These are phyloP conservation scores for Chymomyza fuscimana DNA, from an alignment of 2,888 invertebrate genomes.

Conservation along the genomic window DNA sequence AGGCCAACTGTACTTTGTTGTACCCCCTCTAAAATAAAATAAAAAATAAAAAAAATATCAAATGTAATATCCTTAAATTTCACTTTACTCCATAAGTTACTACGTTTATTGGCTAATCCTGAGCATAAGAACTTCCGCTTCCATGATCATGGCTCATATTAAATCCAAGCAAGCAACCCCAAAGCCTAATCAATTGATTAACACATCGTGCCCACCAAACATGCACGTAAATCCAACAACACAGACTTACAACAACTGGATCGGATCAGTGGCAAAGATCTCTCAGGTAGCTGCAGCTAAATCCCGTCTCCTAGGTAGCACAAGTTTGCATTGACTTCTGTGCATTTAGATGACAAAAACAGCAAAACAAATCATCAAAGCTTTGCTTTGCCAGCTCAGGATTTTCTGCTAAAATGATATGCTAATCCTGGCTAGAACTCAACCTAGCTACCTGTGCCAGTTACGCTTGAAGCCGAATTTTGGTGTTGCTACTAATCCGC, in stretches of 20 bases:
- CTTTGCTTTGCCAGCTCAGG: conserved; percentile 40
- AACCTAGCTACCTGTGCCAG: conserved; percentile 19
- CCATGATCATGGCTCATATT: neutral
- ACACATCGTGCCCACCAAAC: conserved; percentile 5
- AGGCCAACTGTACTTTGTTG: no score
- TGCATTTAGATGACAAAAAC: conserved; percentile 10
- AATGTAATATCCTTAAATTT: no score
- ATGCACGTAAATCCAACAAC: conserved; percentile 9
- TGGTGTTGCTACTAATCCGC: conserved; percentile 27
- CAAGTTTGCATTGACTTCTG: conserved; percentile 51
- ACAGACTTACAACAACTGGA: neutral
- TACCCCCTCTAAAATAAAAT: no score
- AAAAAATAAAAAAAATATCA: no score
- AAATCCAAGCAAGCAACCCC: neutral
- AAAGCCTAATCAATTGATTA: conserved; percentile 22
- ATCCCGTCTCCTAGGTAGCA: conserved; percentile 21
- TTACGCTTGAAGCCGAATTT: conserved; percentile 51
- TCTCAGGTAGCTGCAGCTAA: conserved; percentile 18
- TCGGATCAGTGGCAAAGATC: neutral
- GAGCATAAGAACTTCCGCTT: neutral
- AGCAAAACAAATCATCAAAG: conserved; percentile 12
- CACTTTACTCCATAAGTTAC: no score
- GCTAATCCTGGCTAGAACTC: conserved; percentile 37
- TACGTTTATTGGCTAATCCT: no score
- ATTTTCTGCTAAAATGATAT: conserved; percentile 42